Evolutionary conservation across 2,888 invertebrate species (phyloP), one percentile per base, ranked within the genome.

Genomic region (Apotomis capreana): DNA sequence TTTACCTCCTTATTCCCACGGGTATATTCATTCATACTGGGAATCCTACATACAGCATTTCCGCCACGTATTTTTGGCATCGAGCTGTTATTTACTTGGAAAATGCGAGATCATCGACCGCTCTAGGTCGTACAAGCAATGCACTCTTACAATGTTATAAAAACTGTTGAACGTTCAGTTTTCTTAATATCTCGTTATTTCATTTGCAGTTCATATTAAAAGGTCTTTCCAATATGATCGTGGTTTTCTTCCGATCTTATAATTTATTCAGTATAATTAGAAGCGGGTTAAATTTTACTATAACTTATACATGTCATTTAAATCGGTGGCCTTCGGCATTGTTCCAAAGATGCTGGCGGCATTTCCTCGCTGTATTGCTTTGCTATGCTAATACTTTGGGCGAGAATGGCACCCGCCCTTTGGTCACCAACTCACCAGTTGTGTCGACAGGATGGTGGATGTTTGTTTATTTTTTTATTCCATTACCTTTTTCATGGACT

Each of bases 51-150:
- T 57, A 60, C 44, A 40, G 49, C 71, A 68, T 72, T 72, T 72
- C 72, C 72, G 58, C 61, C 55, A 62, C 57, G 52, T 72, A 68
- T 80, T 81, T 80, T 79, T 79, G 79, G 75, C 78, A 78, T 63
- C 67, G 62, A 63, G 60, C 62, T 63, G 78, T 78, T 81, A 79
- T 83, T 82, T 79, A 78, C 76, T 77, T 72, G 61, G 69, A 69
- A 75, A 75, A 68, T 67, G 77, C 54, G 76, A 74, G 83, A 75
- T 77, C 83, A 74, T 76, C 76, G 82, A 81, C 83, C 83, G 77
- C 71, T 78, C 82, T 83, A 82, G 83, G 83, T 82, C 83, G 78
- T 76, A 65, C 51, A 69, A 49, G 57, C 62, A 44, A 69, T 79
- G 79, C 76, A 79, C 75, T 70, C 62, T 52, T 70, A 64, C 64